Evolutionary conservation across 2,888 invertebrate genomes (phyloP), one percentile per base, ranked within the genome.

Genomic region (Rhyacophila evoluta): DNA sequence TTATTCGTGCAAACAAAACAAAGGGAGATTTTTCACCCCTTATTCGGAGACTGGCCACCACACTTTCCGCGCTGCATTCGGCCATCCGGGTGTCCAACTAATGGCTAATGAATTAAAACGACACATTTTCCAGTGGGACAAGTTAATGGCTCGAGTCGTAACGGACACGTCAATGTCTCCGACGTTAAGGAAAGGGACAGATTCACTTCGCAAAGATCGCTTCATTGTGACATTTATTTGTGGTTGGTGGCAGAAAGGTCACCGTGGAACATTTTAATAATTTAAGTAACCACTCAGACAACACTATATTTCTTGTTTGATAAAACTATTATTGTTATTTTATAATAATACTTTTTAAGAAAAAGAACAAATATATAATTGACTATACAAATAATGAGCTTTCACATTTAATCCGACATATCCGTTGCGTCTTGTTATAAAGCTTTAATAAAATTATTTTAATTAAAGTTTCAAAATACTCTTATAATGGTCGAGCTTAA

Each of bases 81-180:
- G 36, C 68, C 76, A 70, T 37, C 41, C 77, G 15, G 55, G 55
- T 55, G 55, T 55, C 55, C 55, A 19, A 55, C 55, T 55, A 55
- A 55, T 55, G 55, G 36, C 81, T 81, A 81, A 81, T 81, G 81
- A 81, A 81, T 79, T 81, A 81, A 77, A 81, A 75, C 72, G 81
- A 81, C 78, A 79, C 76, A 76, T 81, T 78, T 79, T 37, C 15
- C 55, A 55, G 29, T 8, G 25, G 55, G 55, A 28, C 19, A 69
- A 55, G 39, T 29, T 75, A 75, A 75, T 75, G 75, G 75, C 11
- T 33, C 33, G n/a, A 38, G 33, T 72, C 28, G 38, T 29, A 29
- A 70, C 55, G 25, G 69, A 25, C 37, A 25, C 29, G 70, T 28
- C 41, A 69, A 69, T 69, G 69, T 28, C 28, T 29, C 29, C 10